A percentile compares a stretch with the other conserved stretches of the same genome.
Conservation (phyloP, 2,797 vertebrate species). For the Enteromius treurensis region DNA sequence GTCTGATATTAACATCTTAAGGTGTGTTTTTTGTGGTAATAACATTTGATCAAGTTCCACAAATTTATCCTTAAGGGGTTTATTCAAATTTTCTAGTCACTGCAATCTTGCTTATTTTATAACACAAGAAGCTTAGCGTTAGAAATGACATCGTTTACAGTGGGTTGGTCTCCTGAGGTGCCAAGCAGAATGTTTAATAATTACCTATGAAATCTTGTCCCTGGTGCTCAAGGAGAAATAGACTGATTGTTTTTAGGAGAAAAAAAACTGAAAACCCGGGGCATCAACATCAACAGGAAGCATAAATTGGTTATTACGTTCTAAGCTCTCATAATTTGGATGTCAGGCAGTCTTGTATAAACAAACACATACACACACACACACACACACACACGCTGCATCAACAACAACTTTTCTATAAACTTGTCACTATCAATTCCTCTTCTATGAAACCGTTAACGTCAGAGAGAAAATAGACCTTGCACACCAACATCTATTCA, state of each 20-base stretch:
- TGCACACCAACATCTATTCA: slow-evolving; percentile 18
- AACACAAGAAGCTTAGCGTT: slow-evolving; percentile 12
- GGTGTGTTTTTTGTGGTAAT: not conserved
- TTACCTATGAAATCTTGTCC: slow-evolving; percentile 42
- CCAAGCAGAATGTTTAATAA: slow-evolving; percentile 39
- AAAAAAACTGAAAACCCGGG: not conserved
- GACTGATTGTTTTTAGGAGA: slow-evolving; percentile 20
- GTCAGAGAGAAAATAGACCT: slow-evolving; percentile 28
- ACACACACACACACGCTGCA: not conserved
- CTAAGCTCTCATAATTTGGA: slow-evolving; percentile 23
- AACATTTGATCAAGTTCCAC: slow-evolving; percentile 36
- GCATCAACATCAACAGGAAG: slow-evolving; percentile 39
- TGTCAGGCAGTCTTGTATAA: slow-evolving; percentile 23
- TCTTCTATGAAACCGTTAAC: slow-evolving; percentile 6
- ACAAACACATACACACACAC: slow-evolving; percentile 20
- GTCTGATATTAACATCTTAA: not conserved
- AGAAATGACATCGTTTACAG: slow-evolving; percentile 11
- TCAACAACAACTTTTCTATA: slow-evolving; percentile 25
- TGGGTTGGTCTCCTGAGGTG: slow-evolving; percentile 29
- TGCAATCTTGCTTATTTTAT: slow-evolving; percentile 14
- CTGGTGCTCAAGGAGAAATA: slow-evolving; percentile 25
- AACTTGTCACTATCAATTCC: slow-evolving; percentile 32
- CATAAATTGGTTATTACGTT: slow-evolving; percentile 40
- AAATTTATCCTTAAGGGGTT: slow-evolving; percentile 30
- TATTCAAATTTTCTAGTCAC: slow-evolving; percentile 27